Base-by-base conservation (phyloP, 2,888 invertebrate species). In the Ethmia dodecea region DNA sequence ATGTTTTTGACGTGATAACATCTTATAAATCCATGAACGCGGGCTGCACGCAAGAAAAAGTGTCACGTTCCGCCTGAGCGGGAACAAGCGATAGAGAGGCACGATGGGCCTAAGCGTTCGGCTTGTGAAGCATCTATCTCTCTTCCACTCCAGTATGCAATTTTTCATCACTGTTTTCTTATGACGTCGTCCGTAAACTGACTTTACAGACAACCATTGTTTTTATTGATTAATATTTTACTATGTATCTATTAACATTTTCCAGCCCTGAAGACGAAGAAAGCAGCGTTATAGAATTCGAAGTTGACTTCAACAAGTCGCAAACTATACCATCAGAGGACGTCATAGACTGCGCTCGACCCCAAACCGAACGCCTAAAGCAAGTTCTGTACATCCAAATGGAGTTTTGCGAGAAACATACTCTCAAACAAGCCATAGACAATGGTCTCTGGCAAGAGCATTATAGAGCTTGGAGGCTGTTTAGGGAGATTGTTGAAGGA, bases 391-490 rank as follows among this genome's bases (percentile, higher is more conserved):
- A 95, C 63, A 88, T 89, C 30, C 96, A 99, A 86, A 99, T 99
- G 99, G 99, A 99, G 79, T 98, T 97, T 73, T 99, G 99, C 72
- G 98, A 98, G 66, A 98, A 97, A 61, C 95, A 94, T 54, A 99
- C 99, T 0, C 42, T 83, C 15, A 16, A 35, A 2, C 94, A 92
- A 42, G 96, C 96, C 2, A 98, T 98, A 41, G 98, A 98, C 76
- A 89, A 90, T 40, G 92, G 91, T 12, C 69, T 97, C 20, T 92
- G 90, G 63, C 77, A 90, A 53, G 94, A 98, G 52, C 88, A 90
- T 16, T 91, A 93, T 54, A 86, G 96, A 25, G 89, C 95, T 13
- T 98, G 97, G 97, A 89, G 97, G 25, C 79, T 99, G 6, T 98
- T 99, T 62, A 88, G 98, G 9, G 99, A 99, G 84, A 96, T 99